These are phyloP conservation scores for Babylonia areolata DNA, from an alignment of 1,140 invertebrate species.

Conservation along the genomic window DNA sequence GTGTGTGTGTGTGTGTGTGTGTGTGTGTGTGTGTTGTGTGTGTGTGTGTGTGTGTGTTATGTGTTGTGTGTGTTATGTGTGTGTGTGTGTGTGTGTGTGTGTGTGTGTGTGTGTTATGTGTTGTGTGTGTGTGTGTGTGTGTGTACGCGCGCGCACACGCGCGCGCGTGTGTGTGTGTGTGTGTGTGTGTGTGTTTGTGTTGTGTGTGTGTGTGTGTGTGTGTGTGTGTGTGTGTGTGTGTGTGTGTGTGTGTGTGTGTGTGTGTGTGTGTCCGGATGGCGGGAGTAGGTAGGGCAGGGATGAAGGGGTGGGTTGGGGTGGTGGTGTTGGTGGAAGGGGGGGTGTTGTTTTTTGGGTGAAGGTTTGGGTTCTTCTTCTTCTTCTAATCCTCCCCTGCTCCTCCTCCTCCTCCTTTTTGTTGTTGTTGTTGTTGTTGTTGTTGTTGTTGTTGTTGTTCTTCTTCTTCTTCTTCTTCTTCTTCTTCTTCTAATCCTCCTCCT, in stretches of 20 bases:
- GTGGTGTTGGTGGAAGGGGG: no score
- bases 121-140: constrained; percentile 5
- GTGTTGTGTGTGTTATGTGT: constrained; percentile 17
- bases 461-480: neutral
- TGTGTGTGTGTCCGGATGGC: neutral
- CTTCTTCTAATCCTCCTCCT: neutral
- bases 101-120: neutral
- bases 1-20: neutral
- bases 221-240: constrained; percentile 1
- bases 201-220: constrained; percentile 21
- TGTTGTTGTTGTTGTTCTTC: no score
- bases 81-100: neutral
- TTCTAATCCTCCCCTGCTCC: no score
- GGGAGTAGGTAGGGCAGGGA: no score
- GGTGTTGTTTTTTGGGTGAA: no score
- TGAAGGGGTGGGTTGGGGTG: no score
- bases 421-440: no score
- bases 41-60: constrained; percentile 4
- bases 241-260: neutral
- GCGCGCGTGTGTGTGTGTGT: neutral
- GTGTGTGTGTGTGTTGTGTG: no score
- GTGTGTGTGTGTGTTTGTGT: constrained; percentile 9
- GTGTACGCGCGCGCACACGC: neutral
- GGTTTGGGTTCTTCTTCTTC: no score
- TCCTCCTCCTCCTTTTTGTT: no score